Base-by-base conservation (phyloP, 2,113 vertebrate species). In the Brachirus orientalis region DNA sequence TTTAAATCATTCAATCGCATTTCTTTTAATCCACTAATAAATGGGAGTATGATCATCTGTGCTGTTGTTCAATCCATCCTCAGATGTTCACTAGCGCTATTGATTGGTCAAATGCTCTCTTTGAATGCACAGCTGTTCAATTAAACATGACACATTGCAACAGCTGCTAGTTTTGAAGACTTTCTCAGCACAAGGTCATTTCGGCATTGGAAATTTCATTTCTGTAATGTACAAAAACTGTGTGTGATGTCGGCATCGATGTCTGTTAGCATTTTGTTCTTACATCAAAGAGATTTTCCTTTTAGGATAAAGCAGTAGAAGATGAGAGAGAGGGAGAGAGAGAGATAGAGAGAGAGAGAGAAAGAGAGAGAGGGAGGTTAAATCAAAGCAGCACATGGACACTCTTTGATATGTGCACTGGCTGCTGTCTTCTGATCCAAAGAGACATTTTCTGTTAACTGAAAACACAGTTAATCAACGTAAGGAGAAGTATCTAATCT, bases 101-200 rank as follows among this genome's bases (percentile, higher is more conserved):
- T 6, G 0, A 46, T 57, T 58, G 63, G 14, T 63, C 69, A 63
- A 61, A 36, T 22, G 52, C 16, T 55, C n/a, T 11, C 6, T 43
- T 33, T 36, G 10, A 45, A 19, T 6, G 33, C 52, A 47, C 41
- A 69, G 59, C 54, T 51, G 48, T 41, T 60, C 5, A 14, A 35
- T 52, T 51, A 20, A 35, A 47, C 18, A 43, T 36, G 41, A 28
- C 28, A 50, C 41, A 6, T 7, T n/a, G 20, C 28, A 37, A n/a
- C 63, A 52, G 67, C 71, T 58, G 68, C 60, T 60, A 64, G 18
- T 69, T 54, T 51, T 43, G 65, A 61, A 53, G 19, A 28, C 19
- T 20, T 72, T 22, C 10, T 22, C n/a, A 14, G 22, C 53, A 11
- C 17, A 3, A n/a, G 41, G 46, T 56, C 38, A 40, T 33, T n/a